Evolutionary conservation across 2,888 invertebrate genomes (phyloP).

Genomic region (Hypomecis atomaria): DNA sequence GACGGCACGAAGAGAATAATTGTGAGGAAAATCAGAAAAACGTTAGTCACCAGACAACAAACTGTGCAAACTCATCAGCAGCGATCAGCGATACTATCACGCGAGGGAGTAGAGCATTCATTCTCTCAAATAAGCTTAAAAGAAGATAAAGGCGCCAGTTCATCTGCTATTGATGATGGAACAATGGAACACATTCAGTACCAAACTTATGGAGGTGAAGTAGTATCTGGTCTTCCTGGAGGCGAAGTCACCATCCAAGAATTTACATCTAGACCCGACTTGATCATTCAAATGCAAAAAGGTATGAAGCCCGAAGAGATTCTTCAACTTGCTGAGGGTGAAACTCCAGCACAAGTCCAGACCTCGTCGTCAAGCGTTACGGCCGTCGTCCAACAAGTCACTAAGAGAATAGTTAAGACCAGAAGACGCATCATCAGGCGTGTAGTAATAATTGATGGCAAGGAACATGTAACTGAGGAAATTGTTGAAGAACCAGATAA

Average conservation of each 20-base stretch:
- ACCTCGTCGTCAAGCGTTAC: conserved; percentile 89
- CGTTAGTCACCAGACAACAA: conserved; percentile 87
- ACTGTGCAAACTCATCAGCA: conserved; percentile 86
- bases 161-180: conserved; percentile 85
- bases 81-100: conserved; percentile 81
- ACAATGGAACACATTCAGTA: conserved; percentile 86
- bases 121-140: conserved; percentile 88
- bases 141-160: conserved; percentile 86
- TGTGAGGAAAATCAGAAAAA: conserved; percentile 89
- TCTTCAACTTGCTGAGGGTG: conserved; percentile 70
- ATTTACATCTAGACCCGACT: conserved; percentile 86
- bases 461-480: conserved; percentile 93
- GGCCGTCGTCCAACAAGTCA: conserved; percentile 93
- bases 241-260: conserved; percentile 87
- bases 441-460: conserved; percentile 91
- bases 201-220: conserved; percentile 86
- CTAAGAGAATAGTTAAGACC: conserved; percentile 90
- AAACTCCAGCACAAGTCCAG: conserved; percentile 74
- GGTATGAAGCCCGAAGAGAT: conserved; percentile 82
- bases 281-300: conserved; percentile 83
- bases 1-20: conserved; percentile 93
- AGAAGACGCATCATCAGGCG: conserved; percentile 90
- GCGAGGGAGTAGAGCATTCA: conserved; percentile 85
- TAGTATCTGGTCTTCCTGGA: conserved; percentile 86
- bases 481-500: conserved; percentile 93